Conservation (phyloP, 2,113 vertebrate species). For the Amphilophus citrinellus region DNA sequence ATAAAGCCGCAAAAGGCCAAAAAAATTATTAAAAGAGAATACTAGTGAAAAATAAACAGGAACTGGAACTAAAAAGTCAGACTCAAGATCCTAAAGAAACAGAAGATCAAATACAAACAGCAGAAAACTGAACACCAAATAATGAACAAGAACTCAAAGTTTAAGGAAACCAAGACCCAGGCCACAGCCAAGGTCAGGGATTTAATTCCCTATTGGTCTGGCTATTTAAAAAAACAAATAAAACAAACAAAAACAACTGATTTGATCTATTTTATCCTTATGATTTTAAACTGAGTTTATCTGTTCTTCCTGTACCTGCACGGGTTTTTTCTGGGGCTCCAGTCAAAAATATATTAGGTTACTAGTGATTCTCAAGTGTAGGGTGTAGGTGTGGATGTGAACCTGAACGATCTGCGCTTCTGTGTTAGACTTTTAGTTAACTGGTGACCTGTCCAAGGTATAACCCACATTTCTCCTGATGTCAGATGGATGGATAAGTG, state of each 20-base stretch:
- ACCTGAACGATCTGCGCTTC: background rate
- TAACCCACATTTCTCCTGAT: background rate
- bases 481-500: too few relatives aligned
- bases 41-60: too few relatives aligned
- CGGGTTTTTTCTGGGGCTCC: background rate
- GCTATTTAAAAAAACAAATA: background rate
- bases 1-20: too few relatives aligned
- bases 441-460: background rate
- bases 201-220: slow-evolving; percentile 14
- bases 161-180: background rate
- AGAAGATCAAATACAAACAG: background rate
- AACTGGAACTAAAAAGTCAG: too few relatives aligned
- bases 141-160: too few relatives aligned
- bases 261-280: too few relatives aligned
- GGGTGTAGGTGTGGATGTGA: background rate
- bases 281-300: too few relatives aligned
- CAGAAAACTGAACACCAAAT: background rate
- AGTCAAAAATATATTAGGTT: background rate
- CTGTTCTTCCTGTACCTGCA: background rate
- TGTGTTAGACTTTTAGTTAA: accelerated
- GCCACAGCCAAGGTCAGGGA: background rate
- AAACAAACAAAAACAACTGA: too few relatives aligned
- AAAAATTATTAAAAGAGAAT: too few relatives aligned
- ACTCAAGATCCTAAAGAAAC: background rate
- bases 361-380: background rate